phyloP scores from a whole-genome alignment of 2,888 invertebrate genomes.

The Drosophila putrida region DNA sequence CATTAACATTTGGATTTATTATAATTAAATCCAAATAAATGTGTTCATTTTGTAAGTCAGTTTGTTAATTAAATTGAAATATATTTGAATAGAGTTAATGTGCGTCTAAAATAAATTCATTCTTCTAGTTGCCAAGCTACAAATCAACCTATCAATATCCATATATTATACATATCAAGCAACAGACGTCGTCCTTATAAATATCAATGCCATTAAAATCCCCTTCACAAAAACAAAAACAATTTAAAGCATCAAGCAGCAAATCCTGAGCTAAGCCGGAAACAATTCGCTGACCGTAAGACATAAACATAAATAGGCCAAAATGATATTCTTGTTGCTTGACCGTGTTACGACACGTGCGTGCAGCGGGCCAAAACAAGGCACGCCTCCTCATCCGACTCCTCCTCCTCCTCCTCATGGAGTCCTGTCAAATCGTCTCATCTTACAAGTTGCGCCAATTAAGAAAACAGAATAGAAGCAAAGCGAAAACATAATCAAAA shows the following conservation, averaged over 20 bases:
- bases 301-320: constrained; percentile 24
- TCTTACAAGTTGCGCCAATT: constrained; percentile 54
- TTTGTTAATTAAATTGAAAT: not conserved
- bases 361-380: constrained; percentile 22
- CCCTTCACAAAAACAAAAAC: constrained; percentile 17
- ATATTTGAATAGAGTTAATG: not conserved
- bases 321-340: constrained; percentile 31
- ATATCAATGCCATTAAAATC: constrained; percentile 30
- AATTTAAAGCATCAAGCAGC: constrained; percentile 31
- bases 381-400: constrained; percentile 14
- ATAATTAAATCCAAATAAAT: not conserved
- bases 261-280: constrained; percentile 35
- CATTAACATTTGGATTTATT: not conserved
- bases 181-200: constrained; percentile 28
- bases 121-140: constrained; percentile 11
- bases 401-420: not conserved
- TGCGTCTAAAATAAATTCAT: constrained; percentile 2
- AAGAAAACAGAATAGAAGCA: constrained; percentile 43
- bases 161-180: constrained; percentile 17
- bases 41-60: not conserved
- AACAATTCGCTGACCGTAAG: constrained; percentile 33
- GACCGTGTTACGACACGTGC: constrained; percentile 39
- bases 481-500: constrained; percentile 54
- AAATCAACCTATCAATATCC: constrained; percentile 28
- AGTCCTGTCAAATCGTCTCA: constrained; percentile 24